These are phyloP conservation scores for Melanotaenia maccullochi DNA, from an alignment of 2,797 vertebrate genomes.

Conservation along the genomic window DNA sequence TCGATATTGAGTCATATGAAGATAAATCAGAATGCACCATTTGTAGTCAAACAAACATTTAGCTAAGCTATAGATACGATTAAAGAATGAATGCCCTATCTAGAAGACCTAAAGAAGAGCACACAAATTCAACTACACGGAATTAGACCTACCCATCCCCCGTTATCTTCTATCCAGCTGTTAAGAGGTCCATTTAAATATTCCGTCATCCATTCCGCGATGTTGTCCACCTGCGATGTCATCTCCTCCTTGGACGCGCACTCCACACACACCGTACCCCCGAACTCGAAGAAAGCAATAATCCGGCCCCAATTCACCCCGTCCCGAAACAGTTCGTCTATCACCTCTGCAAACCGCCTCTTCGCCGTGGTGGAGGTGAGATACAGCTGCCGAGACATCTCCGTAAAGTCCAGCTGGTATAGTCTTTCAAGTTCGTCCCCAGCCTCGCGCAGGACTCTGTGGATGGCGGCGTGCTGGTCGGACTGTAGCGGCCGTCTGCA, in stretches of 20 bases:
- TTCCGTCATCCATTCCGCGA: constrained; percentile 97
- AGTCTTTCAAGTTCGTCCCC: constrained; percentile 93
- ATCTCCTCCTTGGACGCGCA: constrained; percentile 94
- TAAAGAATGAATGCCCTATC: background rate
- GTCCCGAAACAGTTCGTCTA: constrained; percentile 97
- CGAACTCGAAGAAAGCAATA: constrained; percentile 98
- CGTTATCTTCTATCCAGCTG: constrained; percentile 98
- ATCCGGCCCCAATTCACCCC: constrained; percentile 99
- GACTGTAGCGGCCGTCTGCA: constrained; percentile 51
- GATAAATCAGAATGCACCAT: background rate
- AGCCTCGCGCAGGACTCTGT: constrained; percentile 90
- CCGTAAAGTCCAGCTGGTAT: constrained; percentile 93
- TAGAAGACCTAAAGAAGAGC: constrained; percentile 24
- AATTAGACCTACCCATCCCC: constrained; percentile 96
- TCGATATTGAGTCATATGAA: background rate
- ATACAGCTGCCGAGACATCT: constrained; percentile 95
- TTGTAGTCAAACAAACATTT: background rate
- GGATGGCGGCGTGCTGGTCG: constrained; percentile 81
- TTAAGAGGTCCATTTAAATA: constrained; percentile 95
- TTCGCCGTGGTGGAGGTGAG: constrained; percentile 91
- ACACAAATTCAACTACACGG: constrained; percentile 43
- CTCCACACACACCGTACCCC: constrained; percentile 94
- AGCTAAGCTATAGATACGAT: background rate
- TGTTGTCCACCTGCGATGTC: constrained; percentile 91
- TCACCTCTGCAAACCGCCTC: constrained; percentile 91